These are phyloP conservation scores for Zygothrica quintamaculata DNA, from an alignment of 2,888 invertebrate species.

Conservation along the genomic window DNA sequence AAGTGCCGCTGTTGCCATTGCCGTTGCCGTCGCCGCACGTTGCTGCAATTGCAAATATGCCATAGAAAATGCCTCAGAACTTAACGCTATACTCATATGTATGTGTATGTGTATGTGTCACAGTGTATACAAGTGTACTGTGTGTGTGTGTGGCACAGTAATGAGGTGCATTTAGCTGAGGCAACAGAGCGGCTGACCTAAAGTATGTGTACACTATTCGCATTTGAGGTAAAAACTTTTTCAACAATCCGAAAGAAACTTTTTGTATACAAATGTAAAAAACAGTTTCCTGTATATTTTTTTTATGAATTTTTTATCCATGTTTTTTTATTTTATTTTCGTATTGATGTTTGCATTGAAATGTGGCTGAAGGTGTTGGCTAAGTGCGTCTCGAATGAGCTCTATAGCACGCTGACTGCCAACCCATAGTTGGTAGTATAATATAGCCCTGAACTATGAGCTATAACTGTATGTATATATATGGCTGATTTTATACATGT, in stretches of 20 bases:
- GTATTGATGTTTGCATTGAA: no score
- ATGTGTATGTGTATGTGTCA: constrained; percentile 50
- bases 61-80: constrained; percentile 65
- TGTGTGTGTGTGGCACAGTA: constrained; percentile 55
- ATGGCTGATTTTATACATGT: no score
- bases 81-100: constrained; percentile 38
- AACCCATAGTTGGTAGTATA: no score
- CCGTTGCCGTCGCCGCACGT: constrained; percentile 29
- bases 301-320: background rate
- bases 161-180: constrained; percentile 74
- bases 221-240: constrained; percentile 4
- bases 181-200: constrained; percentile 50
- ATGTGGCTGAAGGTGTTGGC: no score
- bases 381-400: no score
- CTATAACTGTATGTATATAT: no score
- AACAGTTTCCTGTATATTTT: no score
- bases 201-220: constrained; percentile 30
- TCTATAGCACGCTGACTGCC: no score
- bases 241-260: constrained; percentile 2
- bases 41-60: constrained; percentile 67
- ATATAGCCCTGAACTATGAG: no score
- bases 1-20: constrained; percentile 45
- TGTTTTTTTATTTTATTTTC: no score
- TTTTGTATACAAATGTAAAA: background rate
- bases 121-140: constrained; percentile 24